Conservation (phyloP, 2,888 invertebrate species). For the Drosophila ezoana region DNA sequence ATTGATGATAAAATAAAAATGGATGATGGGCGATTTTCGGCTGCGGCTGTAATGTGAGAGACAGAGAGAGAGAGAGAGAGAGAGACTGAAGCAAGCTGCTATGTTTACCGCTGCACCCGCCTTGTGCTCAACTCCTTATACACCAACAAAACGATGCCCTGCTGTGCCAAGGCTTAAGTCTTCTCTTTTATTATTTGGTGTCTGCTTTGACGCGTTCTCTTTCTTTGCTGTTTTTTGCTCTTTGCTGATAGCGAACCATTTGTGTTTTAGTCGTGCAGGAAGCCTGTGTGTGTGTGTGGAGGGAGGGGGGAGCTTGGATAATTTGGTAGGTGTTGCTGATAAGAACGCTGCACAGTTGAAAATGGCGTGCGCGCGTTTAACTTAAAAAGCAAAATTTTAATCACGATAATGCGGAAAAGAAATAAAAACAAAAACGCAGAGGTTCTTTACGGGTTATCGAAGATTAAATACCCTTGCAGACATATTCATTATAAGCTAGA, state of each 20-base stretch:
- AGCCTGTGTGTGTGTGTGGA: not conserved
- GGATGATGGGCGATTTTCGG: slow-evolving; percentile 79
- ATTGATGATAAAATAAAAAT: slow-evolving; percentile 82
- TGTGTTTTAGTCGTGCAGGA: slow-evolving; percentile 9
- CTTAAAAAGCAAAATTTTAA: slow-evolving; percentile 72
- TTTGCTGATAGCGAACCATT: slow-evolving; percentile 39
- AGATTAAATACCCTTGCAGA: not conserved
- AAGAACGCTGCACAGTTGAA: slow-evolving; percentile 69
- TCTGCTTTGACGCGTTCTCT: slow-evolving; percentile 23
- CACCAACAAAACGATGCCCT: slow-evolving; percentile 31
- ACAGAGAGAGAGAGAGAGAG: slow-evolving; percentile 1
- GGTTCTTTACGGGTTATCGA: not conserved
- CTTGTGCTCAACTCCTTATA: slow-evolving; percentile 13
- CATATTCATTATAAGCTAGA: not conserved
- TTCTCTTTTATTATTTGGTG: slow-evolving; percentile 21
- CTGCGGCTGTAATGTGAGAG: slow-evolving; percentile 39
- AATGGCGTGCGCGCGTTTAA: slow-evolving; percentile 39
- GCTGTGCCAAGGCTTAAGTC: slow-evolving; percentile 20
- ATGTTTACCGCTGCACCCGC: slow-evolving; percentile 31
- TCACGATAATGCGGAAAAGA: slow-evolving; percentile 72
- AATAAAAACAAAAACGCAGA: slow-evolving; percentile 45
- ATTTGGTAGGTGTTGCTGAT: slow-evolving; percentile 50
- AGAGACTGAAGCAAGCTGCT: slow-evolving; percentile 29
- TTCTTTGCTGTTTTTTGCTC: slow-evolving; percentile 38
- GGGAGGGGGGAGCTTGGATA: not conserved